phyloP scores from a whole-genome alignment of 1,140 invertebrate species.

The Papilio dardanus region DNA sequence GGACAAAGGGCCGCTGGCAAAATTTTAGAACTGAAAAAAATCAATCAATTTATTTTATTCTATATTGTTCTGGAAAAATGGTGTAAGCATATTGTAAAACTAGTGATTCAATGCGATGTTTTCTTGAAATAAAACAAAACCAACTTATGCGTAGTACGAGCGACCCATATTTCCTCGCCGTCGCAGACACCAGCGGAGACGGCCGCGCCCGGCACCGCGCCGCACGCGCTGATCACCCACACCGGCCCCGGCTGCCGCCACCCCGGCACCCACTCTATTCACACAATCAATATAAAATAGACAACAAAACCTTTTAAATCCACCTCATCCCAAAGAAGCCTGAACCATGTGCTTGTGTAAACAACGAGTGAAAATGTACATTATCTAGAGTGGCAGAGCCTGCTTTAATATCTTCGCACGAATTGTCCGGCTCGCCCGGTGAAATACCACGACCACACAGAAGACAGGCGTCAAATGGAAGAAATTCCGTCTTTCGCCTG shows the following conservation, averaged over 20 bases:
- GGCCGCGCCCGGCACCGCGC: conserved; percentile 73
- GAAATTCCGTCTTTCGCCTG: no score
- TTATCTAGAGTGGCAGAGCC: no score
- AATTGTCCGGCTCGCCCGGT: no score
- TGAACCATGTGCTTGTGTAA: no score
- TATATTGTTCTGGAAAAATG: not conserved
- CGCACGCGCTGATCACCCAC: conserved; percentile 74
- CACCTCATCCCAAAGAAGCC: no score
- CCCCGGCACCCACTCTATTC: conserved; percentile 57
- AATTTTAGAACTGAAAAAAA: conserved; percentile 55
- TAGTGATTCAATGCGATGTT: no score
- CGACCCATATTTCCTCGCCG: conserved; percentile 66
- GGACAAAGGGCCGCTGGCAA: conserved; percentile 68
- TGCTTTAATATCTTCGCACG: no score
- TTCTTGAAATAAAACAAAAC: not conserved
- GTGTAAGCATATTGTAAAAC: no score
- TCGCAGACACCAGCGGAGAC: conserved; percentile 64
- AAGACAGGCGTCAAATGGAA: no score
- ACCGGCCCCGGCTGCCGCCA: conserved; percentile 57
- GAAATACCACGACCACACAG: no score
- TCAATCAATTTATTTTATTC: not conserved
- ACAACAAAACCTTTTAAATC: not conserved
- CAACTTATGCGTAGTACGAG: conserved; percentile 67
- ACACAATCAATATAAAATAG: conserved; percentile 6
- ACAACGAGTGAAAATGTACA: no score